Percentiles rank a stretch among this genome's conserved stretches.
These are phyloP conservation scores for Scomber colias DNA, from an alignment of 2,113 vertebrate genomes.

Conservation along the genomic window DNA sequence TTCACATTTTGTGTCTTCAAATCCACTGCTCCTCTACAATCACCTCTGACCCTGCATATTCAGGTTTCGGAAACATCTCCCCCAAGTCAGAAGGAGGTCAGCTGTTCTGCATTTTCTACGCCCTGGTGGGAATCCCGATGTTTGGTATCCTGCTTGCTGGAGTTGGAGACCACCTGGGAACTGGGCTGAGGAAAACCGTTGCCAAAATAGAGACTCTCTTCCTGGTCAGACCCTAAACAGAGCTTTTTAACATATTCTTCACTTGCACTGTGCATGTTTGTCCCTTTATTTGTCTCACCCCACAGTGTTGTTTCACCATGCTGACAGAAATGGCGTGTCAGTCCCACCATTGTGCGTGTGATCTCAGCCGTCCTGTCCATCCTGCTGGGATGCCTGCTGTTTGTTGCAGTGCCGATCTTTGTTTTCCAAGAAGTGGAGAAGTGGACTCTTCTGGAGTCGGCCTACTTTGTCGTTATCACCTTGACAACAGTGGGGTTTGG, in stretches of 20 bases:
- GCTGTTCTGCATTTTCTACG: constrained; percentile 93
- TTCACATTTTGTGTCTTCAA: constrained; percentile 23
- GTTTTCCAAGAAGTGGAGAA: constrained; percentile 88
- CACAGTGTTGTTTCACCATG: constrained; percentile 26
- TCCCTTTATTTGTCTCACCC: neutral
- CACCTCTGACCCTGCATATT: neutral
- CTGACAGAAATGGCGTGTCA: constrained; percentile 90
- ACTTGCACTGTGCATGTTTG: neutral
- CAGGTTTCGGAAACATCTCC: constrained; percentile 92
- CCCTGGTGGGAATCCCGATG: constrained; percentile 91
- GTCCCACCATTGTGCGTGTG: constrained; percentile 87
- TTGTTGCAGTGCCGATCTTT: constrained; percentile 88
- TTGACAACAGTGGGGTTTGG: constrained; percentile 94
- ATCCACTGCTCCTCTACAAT: neutral
- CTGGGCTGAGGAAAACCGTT: constrained; percentile 87
- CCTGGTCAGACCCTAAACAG: constrained; percentile 79
- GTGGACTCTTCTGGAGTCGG: constrained; percentile 88
- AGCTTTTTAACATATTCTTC: neutral
- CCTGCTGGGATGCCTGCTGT: constrained; percentile 89
- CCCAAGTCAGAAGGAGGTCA: constrained; percentile 89
- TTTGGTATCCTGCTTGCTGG: constrained; percentile 92
- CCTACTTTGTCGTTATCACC: constrained; percentile 93
- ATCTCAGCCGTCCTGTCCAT: constrained; percentile 92
- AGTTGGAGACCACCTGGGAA: constrained; percentile 92
- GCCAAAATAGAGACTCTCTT: constrained; percentile 91